A percentile compares a stretch with the other conserved stretches of the same genome.
These are phyloP conservation scores for Alligator mississippiensis DNA, from an alignment of 2,113 vertebrate genomes.

Conservation along the genomic window DNA sequence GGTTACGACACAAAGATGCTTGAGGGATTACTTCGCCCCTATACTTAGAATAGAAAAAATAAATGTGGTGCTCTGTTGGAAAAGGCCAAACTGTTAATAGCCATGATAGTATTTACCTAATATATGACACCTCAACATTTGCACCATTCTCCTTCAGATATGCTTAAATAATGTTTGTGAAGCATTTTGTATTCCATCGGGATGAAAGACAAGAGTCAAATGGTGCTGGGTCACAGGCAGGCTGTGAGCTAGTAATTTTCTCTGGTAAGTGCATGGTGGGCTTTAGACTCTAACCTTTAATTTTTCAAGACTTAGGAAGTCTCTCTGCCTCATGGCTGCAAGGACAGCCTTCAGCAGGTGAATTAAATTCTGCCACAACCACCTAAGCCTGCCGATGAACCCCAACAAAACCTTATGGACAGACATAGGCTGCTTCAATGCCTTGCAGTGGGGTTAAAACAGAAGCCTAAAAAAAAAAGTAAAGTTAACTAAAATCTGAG, in stretches of 20 bases:
- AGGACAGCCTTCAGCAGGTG: fast-evolving
- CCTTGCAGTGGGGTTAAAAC: background rate
- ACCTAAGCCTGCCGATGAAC: fast-evolving
- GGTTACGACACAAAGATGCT: fast-evolving
- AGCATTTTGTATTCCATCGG: background rate
- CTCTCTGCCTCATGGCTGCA: fast-evolving
- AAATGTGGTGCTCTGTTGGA: background rate
- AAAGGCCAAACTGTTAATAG: fast-evolving
- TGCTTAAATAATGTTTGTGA: fast-evolving
- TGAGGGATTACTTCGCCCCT: fast-evolving
- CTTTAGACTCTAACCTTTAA: fast-evolving
- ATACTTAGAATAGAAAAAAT: background rate
- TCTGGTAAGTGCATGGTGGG: fast-evolving
- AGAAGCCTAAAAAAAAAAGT: background rate
- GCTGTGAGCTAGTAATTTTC: fast-evolving
- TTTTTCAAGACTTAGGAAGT: fast-evolving
- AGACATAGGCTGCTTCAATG: fast-evolving
- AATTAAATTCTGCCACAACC: fast-evolving
- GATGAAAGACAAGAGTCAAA: background rate
- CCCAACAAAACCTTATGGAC: background rate
- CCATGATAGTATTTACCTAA: background rate
- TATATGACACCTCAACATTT: fast-evolving
- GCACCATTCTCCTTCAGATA: fast-evolving
- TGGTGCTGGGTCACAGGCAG: background rate
- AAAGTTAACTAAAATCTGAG: too few species aligned